phyloP scores from a whole-genome alignment of 1,140 invertebrate species.

The Tetramorium alpestre region DNA sequence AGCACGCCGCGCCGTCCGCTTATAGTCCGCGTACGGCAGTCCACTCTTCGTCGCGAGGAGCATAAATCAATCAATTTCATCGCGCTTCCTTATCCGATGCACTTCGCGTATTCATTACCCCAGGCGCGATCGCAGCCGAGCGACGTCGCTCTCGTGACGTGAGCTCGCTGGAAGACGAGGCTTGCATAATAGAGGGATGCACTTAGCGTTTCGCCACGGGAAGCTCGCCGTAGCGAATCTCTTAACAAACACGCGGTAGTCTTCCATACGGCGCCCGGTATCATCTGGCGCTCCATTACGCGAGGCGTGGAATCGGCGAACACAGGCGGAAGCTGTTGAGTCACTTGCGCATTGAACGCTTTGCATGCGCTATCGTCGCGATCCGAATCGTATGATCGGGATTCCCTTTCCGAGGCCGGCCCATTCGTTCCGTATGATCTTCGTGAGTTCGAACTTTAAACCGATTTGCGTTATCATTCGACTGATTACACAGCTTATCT shows the following conservation, averaged over 20 bases:
- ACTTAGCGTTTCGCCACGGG: constrained; percentile 83
- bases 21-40: too few species aligned
- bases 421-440: background rate
- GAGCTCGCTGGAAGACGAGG: constrained; percentile 66
- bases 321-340: constrained; percentile 80
- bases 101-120: constrained; percentile 68
- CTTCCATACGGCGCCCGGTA: constrained; percentile 75
- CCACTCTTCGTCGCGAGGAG: constrained; percentile 29
- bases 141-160: constrained; percentile 52
- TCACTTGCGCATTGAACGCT: constrained; percentile 71
- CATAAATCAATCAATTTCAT: constrained; percentile 72
- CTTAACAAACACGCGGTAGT: constrained; percentile 82
- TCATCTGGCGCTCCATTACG: constrained; percentile 80
- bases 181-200: constrained; percentile 81
- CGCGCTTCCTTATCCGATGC: constrained; percentile 29
- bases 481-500: background rate
- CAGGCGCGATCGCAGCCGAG: constrained; percentile 51
- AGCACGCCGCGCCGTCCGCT: background rate
- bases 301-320: constrained; percentile 65
- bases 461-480: background rate
- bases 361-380: background rate
- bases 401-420: background rate
- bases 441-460: background rate
- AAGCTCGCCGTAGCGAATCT: constrained; percentile 80
- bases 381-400: background rate